Percentiles rank a stretch among this genome's conserved stretches.
Conservation (phyloP, 2,888 invertebrate genomes). For the Protodeltote pygarga region DNA sequence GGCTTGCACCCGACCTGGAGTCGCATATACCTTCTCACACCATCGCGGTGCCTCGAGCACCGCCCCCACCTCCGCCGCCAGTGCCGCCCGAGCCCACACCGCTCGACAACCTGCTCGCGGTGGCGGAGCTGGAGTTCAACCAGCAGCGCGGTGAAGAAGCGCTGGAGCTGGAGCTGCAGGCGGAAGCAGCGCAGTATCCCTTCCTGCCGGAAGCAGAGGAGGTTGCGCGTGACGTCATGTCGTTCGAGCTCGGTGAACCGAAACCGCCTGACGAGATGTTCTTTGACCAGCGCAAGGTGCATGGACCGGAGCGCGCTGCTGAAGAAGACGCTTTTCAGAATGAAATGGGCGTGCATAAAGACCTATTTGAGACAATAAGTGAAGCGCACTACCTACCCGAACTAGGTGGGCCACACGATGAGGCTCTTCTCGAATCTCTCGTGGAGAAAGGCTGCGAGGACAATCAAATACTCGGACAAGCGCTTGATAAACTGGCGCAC, state of each 20-base stretch:
- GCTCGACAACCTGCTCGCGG: slow-evolving; percentile 88
- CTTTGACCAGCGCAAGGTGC: slow-evolving; percentile 69
- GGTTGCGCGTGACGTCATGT: slow-evolving; percentile 75
- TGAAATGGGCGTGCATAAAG: slow-evolving; percentile 76
- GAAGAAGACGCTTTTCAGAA: slow-evolving; percentile 67
- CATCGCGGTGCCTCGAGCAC: slow-evolving; percentile 82
- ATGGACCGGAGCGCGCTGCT: slow-evolving; percentile 56
- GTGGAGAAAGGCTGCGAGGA: slow-evolving; percentile 89
- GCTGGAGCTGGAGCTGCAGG: slow-evolving; percentile 64
- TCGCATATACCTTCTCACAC: slow-evolving; percentile 88
- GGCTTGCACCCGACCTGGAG: slow-evolving; percentile 86
- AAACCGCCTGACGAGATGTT: slow-evolving; percentile 73
- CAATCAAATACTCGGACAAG: slow-evolving; percentile 83
- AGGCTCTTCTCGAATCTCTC: slow-evolving; percentile 87
- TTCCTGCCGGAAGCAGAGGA: slow-evolving; percentile 72
- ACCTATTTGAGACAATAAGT: slow-evolving; percentile 82
- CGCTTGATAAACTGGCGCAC: slow-evolving; percentile 77
- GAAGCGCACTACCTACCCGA: slow-evolving; percentile 82
- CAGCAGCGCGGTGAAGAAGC: slow-evolving; percentile 81
- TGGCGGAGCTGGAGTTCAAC: slow-evolving; percentile 89
- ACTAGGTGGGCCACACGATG: slow-evolving; percentile 79
- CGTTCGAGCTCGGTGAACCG: slow-evolving; percentile 75
- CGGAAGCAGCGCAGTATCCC: slow-evolving; percentile 58
- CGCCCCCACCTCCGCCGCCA: slow-evolving; percentile 49
- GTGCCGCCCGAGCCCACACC: slow-evolving; percentile 80